Evolutionary conservation across 1,140 invertebrate species (phyloP), one percentile per base, ranked within the genome.

Genomic region (Zaprionus capensis): DNA sequence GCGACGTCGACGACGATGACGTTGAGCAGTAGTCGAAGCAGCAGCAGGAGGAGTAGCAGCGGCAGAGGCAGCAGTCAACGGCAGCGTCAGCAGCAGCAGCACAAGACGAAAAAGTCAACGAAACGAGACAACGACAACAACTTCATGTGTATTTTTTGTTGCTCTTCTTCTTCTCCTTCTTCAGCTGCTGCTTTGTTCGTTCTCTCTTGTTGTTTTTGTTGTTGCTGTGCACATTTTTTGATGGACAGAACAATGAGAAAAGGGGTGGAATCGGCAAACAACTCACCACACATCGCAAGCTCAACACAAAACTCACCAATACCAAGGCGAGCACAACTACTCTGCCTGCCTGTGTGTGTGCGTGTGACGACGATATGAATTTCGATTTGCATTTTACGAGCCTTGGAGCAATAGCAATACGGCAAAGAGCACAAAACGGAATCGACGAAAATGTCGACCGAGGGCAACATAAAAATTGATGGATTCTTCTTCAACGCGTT

Each of bases 171-270:
- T 75, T 59, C 63, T 38, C 36, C 64, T 65, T 61, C 59, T 61
- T 20, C 28, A 17, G 56, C 57, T 78, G 71, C 61, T 74, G 46
- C 61, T 81, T 71, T 63, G 59, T 71, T 64, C 49, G 41, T 58
- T 20, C 65, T 56, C 58, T 65, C 55, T 49, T 49, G 61, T 55
- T 61, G 63, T 61, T 59, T 59, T 36, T 46, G 49, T 22, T 51
- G 63, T 55, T 56, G 75, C 34, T 71, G 59, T 59, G 61, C 56
- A 67, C 69, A 78, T 36, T 72, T 83, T 91, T 91, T 91, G 90
- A 91, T 86, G 90, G 85, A 86, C 90, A 90, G 90, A 91, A 91
- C 90, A 91, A 91, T 91, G 77, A 73, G 76, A 90, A 91, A 91
- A 91, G 90, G 90, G 90, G 90, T 91, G 90, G 90, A 91, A 90